Evolutionary conservation across 2,888 invertebrate genomes (phyloP).

Genomic region (Ophion ventricosus): DNA sequence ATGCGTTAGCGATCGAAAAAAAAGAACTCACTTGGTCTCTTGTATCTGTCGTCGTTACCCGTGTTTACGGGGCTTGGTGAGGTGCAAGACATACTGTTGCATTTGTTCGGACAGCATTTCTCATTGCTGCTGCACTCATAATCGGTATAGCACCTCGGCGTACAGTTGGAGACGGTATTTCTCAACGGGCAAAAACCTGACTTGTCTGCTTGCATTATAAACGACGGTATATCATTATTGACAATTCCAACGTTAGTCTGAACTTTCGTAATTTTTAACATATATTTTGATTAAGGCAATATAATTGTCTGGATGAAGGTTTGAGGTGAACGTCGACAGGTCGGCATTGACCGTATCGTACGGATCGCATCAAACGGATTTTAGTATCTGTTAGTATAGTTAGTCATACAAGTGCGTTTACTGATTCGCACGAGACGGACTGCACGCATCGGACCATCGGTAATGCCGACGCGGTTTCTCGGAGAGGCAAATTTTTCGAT

Average conservation of each 20-base stretch:
- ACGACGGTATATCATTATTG: not conserved
- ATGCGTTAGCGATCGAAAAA: not conserved
- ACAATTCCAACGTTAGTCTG: not conserved
- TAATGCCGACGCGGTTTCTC: no score
- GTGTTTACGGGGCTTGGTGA: constrained; percentile 81
- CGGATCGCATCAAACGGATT: no score
- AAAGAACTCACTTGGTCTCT: constrained; percentile 75
- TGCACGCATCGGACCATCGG: no score
- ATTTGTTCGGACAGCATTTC: constrained; percentile 89
- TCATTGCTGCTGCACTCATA: constrained; percentile 88
- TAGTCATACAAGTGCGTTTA: no score
- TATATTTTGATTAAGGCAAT: no score
- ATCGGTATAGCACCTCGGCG: constrained; percentile 88
- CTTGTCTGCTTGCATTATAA: constrained; percentile 69
- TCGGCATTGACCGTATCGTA: no score
- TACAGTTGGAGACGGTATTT: constrained; percentile 87
- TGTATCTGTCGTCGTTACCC: constrained; percentile 80
- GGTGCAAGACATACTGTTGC: constrained; percentile 88
- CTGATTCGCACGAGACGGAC: no score
- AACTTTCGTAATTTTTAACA: not conserved
- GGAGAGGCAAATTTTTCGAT: no score
- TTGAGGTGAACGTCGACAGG: no score
- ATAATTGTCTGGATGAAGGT: no score
- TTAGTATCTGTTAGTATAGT: no score
- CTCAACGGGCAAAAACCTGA: constrained; percentile 86